Base-by-base conservation (phyloP, 35 echinoderm and acorn worm species). In the Acanthaster planci region DNA sequence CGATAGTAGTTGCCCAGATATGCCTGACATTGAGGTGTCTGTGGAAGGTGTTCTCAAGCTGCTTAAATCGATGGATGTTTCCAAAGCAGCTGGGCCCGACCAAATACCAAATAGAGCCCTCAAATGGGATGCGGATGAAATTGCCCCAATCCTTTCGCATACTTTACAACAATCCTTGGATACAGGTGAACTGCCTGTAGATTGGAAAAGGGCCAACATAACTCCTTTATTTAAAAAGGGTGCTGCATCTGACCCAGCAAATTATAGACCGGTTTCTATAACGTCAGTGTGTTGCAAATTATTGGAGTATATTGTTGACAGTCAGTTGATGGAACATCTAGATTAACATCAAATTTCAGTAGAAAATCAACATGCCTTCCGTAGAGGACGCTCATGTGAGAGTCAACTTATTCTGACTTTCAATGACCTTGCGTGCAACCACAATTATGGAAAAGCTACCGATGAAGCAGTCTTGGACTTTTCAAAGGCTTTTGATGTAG, bases 401-500 rank as follows among this genome's bases (percentile, higher is more conserved):
- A 77, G 60, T 22, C 79, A 89, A 53, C 87, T 83, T 44, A 83
- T 89, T 14, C 32, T 77, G 79, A 83, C 87, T 19, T 64, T 83
- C 37, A 29, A 89, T 83, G 87, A 89, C 38, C 40, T 82, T 21
- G 80, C 80, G 5, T 0, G 14, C 17, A 83, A 83, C 42, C 58
- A 83, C n/a, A 79, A 89, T 30, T 54, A 47, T 51, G 36, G 38
- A 37, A 91, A 38, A 5, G 80, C 60, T 2, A 91, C 83, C 5
- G 82, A 86, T 79, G n/a, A 85, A 78, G 51, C 82, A 18, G 82
- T 77, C 4, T 50, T 85, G 42, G 89, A 91, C 44, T 91, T 91
- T 56, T 80, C 82, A 23, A 91, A 91, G 67, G 89, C 89, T 0
- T 90, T 91, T 47, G 82, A 91, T 59, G 22, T 59, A 7, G 82